Evolutionary conservation across 1,140 invertebrate species (phyloP).

Genomic region (Ceratitis capitata): DNA sequence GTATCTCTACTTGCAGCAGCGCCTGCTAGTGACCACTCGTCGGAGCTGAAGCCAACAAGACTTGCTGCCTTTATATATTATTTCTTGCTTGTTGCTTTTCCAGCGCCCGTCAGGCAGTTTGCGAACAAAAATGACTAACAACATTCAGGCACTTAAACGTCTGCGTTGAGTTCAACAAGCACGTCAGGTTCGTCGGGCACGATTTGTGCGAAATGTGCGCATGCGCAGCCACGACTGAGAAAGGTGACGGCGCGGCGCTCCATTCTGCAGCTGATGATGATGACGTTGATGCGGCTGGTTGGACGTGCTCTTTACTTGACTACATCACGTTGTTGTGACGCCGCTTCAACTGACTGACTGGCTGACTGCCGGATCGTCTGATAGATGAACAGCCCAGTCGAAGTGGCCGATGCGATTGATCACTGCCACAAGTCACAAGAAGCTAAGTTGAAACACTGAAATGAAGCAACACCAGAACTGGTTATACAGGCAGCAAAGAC

Average conservation of each 20-base stretch:
- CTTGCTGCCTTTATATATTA: too few relatives aligned
- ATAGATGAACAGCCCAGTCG: neutral
- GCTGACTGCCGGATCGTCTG: neutral
- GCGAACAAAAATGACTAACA: neutral
- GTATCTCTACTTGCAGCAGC: neutral
- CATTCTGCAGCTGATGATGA: neutral
- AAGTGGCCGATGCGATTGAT: conserved; percentile 25
- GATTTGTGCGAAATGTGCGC: conserved; percentile 34
- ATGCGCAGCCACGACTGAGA: conserved; percentile 11
- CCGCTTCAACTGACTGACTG: neutral
- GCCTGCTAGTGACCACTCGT: neutral
- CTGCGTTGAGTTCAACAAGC: neutral
- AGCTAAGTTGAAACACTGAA: neutral
- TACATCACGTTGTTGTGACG: neutral
- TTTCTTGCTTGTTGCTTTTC: too few relatives aligned
- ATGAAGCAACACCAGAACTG: neutral
- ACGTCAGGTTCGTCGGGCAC: conserved; percentile 11
- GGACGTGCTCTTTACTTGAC: neutral
- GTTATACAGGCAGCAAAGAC: neutral
- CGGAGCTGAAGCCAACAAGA: neutral
- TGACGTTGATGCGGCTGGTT: neutral
- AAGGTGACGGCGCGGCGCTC: neutral
- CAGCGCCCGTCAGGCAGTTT: neutral
- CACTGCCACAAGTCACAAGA: conserved; percentile 34
- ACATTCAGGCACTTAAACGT: neutral